Conservation (phyloP, 2,797 vertebrate genomes). For the Spinibarbus caldwelli region DNA sequence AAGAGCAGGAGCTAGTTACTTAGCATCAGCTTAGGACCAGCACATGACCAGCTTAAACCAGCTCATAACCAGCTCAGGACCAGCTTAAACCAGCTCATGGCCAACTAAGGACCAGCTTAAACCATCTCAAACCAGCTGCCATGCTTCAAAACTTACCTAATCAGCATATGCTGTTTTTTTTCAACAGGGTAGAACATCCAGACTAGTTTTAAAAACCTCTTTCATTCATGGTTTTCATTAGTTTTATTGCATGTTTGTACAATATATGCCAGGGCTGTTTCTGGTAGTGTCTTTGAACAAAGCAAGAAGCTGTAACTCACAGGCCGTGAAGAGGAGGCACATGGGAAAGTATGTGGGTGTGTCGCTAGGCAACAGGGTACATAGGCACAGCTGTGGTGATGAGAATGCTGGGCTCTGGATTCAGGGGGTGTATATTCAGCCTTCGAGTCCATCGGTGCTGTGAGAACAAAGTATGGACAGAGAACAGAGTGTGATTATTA, state of each 20-base stretch:
- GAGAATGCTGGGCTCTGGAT: slow-evolving; percentile 54
- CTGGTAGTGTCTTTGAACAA: slow-evolving; percentile 19
- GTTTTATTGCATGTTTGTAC: background rate
- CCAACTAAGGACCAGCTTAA: too few species aligned
- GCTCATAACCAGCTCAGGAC: too few species aligned
- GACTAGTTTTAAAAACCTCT: background rate
- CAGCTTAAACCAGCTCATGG: too few species aligned
- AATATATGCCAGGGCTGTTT: background rate
- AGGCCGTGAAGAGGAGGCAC: slow-evolving; percentile 58
- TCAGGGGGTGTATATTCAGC: slow-evolving; percentile 51
- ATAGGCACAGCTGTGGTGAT: slow-evolving; percentile 50
- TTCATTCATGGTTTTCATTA: background rate
- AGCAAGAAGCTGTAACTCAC: slow-evolving; percentile 34
- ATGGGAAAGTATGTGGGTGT: slow-evolving; percentile 67
- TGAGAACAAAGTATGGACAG: slow-evolving; percentile 1
- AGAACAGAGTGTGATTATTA: background rate
- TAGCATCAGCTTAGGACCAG: too few species aligned
- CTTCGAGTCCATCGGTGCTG: background rate
- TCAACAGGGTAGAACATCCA: background rate
- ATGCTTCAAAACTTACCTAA: too few species aligned
- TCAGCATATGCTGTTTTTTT: too few species aligned
- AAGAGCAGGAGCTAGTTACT: too few species aligned
- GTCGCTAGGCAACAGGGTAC: slow-evolving; percentile 76
- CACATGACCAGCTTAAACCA: too few species aligned
- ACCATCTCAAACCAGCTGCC: too few species aligned